These are phyloP conservation scores for Stenopsyche tienmushanensis DNA, from an alignment of 1,140 invertebrate species.

Conservation along the genomic window DNA sequence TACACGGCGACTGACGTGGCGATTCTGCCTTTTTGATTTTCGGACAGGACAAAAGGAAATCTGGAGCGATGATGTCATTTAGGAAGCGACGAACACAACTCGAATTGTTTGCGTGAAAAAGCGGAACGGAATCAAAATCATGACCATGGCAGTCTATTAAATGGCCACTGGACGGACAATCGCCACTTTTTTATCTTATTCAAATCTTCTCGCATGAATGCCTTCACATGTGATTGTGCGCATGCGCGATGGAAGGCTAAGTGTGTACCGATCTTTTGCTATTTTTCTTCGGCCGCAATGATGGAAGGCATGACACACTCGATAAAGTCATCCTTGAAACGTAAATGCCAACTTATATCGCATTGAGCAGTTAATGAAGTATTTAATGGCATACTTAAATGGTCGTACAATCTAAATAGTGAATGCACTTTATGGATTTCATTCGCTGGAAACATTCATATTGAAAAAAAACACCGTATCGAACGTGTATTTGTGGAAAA, in stretches of 20 bases:
- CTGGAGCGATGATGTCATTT: too few relatives aligned
- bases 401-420: too few relatives aligned
- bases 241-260: too few relatives aligned
- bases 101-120: conserved; percentile 17
- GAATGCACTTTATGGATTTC: too few relatives aligned
- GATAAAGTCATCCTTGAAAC: background rate
- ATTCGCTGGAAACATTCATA: too few relatives aligned
- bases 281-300: too few relatives aligned
- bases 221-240: background rate
- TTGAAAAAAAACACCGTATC: too few relatives aligned
- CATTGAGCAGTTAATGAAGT: too few relatives aligned
- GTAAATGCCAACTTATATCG: background rate
- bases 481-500: too few relatives aligned
- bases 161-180: conserved; percentile 8
- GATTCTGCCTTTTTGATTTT: background rate
- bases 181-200: conserved; percentile 20
- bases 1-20: background rate
- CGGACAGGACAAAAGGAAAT: background rate
- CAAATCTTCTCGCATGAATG: background rate
- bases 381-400: too few relatives aligned
- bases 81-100: conserved; percentile 1
- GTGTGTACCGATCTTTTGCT: too few relatives aligned
- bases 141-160: conserved; percentile 24
- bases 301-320: too few relatives aligned
- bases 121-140: conserved; percentile 32